Base-by-base conservation (phyloP, 2,888 invertebrate species). In the Myopa testacea region DNA sequence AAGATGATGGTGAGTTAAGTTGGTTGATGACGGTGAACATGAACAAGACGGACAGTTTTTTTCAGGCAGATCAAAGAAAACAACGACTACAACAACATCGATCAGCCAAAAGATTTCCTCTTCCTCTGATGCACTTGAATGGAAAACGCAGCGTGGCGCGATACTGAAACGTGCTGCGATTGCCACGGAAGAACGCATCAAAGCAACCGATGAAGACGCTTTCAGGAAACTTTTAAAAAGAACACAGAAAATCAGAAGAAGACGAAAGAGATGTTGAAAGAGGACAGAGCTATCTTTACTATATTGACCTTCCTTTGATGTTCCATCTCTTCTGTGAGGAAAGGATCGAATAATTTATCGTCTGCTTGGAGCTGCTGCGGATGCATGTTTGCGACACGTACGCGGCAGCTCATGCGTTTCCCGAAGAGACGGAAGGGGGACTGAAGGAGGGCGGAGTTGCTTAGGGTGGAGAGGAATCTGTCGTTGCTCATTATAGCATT, bases 281-380 rank as follows among this genome's bases (percentile, higher is more conserved):
- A 26, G 26, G 26, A 26, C 26, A 26, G 26, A 26, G 26, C 26
- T 26, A 26, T 26, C 26, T 26, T 26, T 50, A 8, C 26, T 26
- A 1, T 50, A 8, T 69, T 69, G 45, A 45, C 50, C 8, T 50
- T 34, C 45, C 69, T 26, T 69, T 50, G 50, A 45, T 1, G 50
- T 69, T 50, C 50, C 69, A 50, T 50, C 45, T 12, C 19, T 73
- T 73, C 40, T n/a, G 60, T 73, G 73, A 45, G 73, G 73, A 73
- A 73, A 19, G 62, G 73, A 73, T 73, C 62, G 73, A 73, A 73
- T 63, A 73, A 73, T 62, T 62, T 45, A 73, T 73, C 63, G 19
- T 62, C 26, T 62, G 40, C 50, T 73, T 73, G n/a, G 40, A 62
- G 38, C 73, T 16, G 26, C 12, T 60, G 19, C 73, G 62, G 73